Evolutionary conservation across 2,888 invertebrate genomes (phyloP).

Genomic region (Euclidia mi): DNA sequence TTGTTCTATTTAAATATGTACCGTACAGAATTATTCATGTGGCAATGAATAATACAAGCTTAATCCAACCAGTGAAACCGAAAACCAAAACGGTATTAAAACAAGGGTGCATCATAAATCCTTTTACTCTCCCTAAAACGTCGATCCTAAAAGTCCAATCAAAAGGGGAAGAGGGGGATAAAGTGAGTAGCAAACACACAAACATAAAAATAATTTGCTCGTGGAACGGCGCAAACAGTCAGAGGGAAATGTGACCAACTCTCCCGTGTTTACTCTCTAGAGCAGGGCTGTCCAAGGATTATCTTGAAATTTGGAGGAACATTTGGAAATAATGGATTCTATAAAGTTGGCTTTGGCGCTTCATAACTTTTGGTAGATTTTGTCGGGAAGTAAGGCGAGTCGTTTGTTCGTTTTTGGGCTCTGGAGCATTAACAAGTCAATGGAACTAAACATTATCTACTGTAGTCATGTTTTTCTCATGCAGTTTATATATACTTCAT

Average conservation of each 20-base stretch:
- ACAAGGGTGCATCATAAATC: conserved; percentile 2
- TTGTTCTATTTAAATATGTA: too few species aligned
- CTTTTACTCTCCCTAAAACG: conserved; percentile 6
- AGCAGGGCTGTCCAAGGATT: conserved; percentile 22
- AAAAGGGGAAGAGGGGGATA: conserved; percentile 21
- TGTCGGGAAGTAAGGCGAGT: too few species aligned
- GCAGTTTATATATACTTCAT: too few species aligned
- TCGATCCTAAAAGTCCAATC: conserved; percentile 29
- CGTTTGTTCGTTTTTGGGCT: too few species aligned
- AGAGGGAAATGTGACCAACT: conserved; percentile 28
- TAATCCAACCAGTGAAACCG: not conserved
- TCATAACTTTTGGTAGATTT: too few species aligned
- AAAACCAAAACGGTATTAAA: not conserved
- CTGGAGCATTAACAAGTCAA: too few species aligned
- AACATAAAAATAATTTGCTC: conserved; percentile 46
- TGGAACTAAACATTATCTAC: too few species aligned
- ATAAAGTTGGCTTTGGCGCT: not conserved
- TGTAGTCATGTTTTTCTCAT: too few species aligned
- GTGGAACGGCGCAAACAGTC: conserved; percentile 33
- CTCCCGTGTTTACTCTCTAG: conserved; percentile 36
- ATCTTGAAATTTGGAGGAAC: conserved; percentile 1
- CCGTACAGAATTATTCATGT: not conserved
- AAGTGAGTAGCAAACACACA: conserved; percentile 33
- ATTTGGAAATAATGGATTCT: not conserved
- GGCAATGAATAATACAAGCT: not conserved